These are phyloP conservation scores for Falco naumanni DNA, from an alignment of 2,797 vertebrate species.

Conservation along the genomic window DNA sequence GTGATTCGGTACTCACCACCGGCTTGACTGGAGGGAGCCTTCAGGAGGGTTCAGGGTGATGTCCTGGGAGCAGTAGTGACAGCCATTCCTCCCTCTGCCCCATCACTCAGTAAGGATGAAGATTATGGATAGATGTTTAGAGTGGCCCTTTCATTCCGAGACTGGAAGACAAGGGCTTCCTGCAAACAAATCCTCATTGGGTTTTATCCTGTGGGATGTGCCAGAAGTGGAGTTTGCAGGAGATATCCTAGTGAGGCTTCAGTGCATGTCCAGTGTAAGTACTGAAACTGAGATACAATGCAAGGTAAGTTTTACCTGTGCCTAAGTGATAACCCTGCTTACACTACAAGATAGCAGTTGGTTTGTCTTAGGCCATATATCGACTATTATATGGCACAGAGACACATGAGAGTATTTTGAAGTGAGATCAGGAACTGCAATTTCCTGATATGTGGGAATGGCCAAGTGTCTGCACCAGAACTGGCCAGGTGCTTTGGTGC, in stretches of 20 bases:
- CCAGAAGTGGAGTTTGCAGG: not conserved
- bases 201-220: not conserved
- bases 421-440: not conserved
- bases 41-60: not conserved
- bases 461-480: not conserved
- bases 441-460: not conserved
- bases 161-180: not conserved
- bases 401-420: not conserved
- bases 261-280: not conserved
- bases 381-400: not conserved
- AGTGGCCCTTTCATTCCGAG: not conserved
- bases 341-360: not conserved
- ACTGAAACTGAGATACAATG: not conserved
- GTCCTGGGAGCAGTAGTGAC: not conserved
- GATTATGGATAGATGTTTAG: not conserved
- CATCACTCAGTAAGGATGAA: not conserved
- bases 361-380: not conserved
- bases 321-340: not conserved
- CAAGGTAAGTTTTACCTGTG: not conserved
- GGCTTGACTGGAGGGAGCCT: not conserved
- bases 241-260: not conserved
- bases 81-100: not conserved
- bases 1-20: accelerated
- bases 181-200: not conserved
- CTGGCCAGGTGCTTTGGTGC: accelerated